These are phyloP conservation scores for Gasterosteus aculeatus DNA, from an alignment of 2,113 vertebrate species.

Conservation along the genomic window DNA sequence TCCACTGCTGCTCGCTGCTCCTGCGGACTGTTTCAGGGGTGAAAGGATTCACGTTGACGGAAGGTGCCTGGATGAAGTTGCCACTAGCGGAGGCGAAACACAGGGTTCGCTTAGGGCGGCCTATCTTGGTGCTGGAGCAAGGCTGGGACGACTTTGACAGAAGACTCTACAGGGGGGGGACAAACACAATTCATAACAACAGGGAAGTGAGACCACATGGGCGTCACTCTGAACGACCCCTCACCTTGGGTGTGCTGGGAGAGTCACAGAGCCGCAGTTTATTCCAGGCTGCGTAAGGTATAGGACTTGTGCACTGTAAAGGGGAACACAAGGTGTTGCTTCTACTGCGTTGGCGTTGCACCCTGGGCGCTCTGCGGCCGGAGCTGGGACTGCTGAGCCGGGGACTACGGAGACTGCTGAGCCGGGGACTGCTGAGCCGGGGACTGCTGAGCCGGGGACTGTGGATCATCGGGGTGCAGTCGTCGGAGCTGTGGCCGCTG, in stretches of 20 bases:
- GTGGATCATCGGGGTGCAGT: constrained; percentile 43
- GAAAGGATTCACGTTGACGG: constrained; percentile 95
- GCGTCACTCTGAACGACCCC: background rate
- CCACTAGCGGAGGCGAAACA: constrained; percentile 60
- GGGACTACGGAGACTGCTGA: constrained; percentile 20
- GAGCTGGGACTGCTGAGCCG: constrained; percentile 26
- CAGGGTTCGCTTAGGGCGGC: constrained; percentile 71
- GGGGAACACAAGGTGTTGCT: constrained; percentile 57
- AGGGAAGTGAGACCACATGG: constrained; percentile 1
- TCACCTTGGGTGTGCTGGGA: constrained; percentile 90
- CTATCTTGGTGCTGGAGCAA: constrained; percentile 74
- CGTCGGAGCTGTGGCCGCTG: constrained; percentile 70
- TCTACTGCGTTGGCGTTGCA: constrained; percentile 54
- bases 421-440: background rate
- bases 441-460: constrained; percentile 21
- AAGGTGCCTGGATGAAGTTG: constrained; percentile 58
- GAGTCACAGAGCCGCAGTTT: constrained; percentile 84
- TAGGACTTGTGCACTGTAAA: constrained; percentile 76
- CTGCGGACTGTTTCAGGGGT: constrained; percentile 86
- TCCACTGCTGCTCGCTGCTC: constrained; percentile 76
- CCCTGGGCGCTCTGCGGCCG: constrained; percentile 64
- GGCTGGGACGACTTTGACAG: constrained; percentile 81
- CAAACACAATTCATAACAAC: background rate
- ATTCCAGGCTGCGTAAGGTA: constrained; percentile 81
- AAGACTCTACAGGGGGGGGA: constrained; percentile 78